phyloP scores from a whole-genome alignment of 2,113 vertebrate genomes.

The Baryphthengus martii region DNA sequence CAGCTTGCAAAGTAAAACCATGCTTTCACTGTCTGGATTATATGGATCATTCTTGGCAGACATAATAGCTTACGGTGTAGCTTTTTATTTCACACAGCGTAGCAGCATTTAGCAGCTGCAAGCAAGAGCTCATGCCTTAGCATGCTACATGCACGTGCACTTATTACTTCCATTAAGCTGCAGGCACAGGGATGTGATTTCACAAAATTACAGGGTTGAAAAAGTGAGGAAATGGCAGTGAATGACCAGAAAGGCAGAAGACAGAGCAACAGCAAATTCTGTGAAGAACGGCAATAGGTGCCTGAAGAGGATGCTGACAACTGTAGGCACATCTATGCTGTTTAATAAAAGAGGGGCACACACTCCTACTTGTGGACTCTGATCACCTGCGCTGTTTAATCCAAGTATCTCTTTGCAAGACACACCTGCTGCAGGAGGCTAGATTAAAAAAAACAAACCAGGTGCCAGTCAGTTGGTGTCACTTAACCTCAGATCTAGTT shows the following conservation, averaged over 20 bases:
- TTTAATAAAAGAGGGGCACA: background rate
- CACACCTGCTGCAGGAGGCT: background rate
- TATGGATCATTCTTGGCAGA: background rate
- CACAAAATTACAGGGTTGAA: background rate
- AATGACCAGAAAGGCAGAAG: background rate
- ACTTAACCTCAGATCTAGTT: background rate
- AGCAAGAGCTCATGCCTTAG: background rate
- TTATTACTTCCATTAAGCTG: background rate
- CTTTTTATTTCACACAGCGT: background rate
- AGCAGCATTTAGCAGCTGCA: background rate
- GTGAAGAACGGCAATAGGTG: background rate
- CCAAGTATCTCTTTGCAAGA: background rate
- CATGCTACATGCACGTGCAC: background rate
- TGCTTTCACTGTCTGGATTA: background rate
- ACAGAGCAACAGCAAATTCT: background rate
- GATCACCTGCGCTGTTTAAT: background rate
- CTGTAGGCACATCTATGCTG: background rate
- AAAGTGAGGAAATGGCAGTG: background rate
- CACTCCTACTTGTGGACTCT: background rate
- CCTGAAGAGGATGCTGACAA: fast-evolving
- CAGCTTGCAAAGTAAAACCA: background rate
- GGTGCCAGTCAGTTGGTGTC: background rate
- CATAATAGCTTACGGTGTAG: background rate
- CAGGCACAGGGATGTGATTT: background rate
- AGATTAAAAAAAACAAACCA: background rate